A percentile compares a stretch with the other conserved stretches of the same genome.
These are phyloP conservation scores for Seladonia tumulorum DNA, from an alignment of 2,888 invertebrate species.

Conservation along the genomic window DNA sequence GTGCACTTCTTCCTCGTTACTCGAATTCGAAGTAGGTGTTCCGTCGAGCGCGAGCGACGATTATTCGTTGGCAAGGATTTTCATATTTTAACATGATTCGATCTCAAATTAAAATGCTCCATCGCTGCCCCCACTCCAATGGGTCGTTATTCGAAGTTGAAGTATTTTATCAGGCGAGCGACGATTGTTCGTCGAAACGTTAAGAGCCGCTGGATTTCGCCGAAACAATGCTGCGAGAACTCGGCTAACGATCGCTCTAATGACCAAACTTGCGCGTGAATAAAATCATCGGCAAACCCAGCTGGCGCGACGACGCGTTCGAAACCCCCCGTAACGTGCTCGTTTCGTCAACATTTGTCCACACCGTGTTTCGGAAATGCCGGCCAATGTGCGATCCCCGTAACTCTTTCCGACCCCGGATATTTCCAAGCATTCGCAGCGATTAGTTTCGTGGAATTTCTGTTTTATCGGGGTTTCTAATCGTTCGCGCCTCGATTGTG, in stretches of 20 bases:
- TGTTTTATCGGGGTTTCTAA: too few species aligned
- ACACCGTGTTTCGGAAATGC: neutral
- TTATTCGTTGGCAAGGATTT: neutral
- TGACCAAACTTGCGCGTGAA: slow-evolving; percentile 30
- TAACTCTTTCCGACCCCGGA: neutral
- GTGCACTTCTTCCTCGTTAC: neutral
- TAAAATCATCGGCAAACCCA: neutral
- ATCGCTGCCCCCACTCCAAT: neutral
- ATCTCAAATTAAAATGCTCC: neutral
- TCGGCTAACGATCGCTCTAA: slow-evolving; percentile 31
- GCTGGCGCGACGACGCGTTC: neutral
- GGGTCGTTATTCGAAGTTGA: neutral
- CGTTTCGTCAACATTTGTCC: neutral
- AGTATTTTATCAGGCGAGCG: neutral
- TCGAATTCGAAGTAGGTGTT: neutral
- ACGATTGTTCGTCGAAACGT: slow-evolving; percentile 32
- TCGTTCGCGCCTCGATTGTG: too few species aligned
- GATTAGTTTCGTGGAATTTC: neutral
- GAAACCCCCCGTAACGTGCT: neutral
- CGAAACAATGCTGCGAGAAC: slow-evolving; percentile 25
- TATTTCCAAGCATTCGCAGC: neutral
- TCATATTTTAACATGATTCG: neutral
- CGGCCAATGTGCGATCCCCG: neutral
- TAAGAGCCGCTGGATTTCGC: slow-evolving; percentile 13
- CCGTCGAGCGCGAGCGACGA: neutral